These are phyloP conservation scores for Eilema griseolum DNA, from an alignment of 2,888 invertebrate species.

Conservation along the genomic window DNA sequence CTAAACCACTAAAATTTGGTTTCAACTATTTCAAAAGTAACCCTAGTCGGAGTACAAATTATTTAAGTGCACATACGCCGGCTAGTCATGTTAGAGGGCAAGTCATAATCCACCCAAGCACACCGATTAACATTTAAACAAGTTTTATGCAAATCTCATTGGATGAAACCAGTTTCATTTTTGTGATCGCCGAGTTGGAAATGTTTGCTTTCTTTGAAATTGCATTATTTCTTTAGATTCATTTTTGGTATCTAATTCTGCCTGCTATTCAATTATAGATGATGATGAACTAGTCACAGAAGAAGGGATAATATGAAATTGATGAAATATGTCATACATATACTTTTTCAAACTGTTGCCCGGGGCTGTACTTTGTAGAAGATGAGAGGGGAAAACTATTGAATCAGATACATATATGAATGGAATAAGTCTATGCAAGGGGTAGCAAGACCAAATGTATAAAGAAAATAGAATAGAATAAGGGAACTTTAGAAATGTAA, in stretches of 20 bases:
- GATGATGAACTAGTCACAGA: not conserved
- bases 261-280: not conserved
- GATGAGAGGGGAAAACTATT: not conserved
- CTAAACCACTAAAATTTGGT: slow-evolving; percentile 31
- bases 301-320: not conserved
- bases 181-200: slow-evolving; percentile 66
- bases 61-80: slow-evolving; percentile 44
- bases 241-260: slow-evolving; percentile 25
- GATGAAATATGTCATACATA: not conserved
- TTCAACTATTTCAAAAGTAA: slow-evolving; percentile 44
- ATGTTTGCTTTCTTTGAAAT: slow-evolving; percentile 58
- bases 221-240: slow-evolving; percentile 56
- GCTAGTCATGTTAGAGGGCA: slow-evolving; percentile 67
- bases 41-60: slow-evolving; percentile 46
- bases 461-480: not conserved
- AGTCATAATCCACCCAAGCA: slow-evolving; percentile 75
- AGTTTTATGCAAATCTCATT: slow-evolving; percentile 83
- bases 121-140: slow-evolving; percentile 85
- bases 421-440: not conserved
- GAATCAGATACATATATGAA: not conserved
- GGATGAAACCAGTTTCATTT: slow-evolving; percentile 71
- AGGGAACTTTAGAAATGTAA: not conserved
- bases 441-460: not conserved
- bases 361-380: not conserved
- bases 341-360: not conserved